These are phyloP conservation scores for Andrena trimmerana DNA, from an alignment of 2,888 invertebrate genomes.

Conservation along the genomic window DNA sequence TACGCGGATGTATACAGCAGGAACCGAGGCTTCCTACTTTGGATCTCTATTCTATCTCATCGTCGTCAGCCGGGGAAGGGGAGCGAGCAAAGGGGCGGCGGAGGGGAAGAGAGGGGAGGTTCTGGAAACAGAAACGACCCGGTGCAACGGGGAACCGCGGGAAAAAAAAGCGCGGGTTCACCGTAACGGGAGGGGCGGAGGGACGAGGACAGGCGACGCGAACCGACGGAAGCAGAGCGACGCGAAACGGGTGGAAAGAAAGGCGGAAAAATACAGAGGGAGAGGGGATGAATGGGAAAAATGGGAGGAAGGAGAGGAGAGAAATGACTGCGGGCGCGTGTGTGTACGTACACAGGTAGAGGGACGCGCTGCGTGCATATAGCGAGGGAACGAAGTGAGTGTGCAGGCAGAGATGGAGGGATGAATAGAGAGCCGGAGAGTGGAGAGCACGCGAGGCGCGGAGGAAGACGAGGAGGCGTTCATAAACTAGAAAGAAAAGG, in stretches of 20 bases:
- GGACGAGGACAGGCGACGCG: not conserved
- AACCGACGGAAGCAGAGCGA: conserved; percentile 15
- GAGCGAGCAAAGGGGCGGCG: too few species aligned
- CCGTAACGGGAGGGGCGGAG: conserved; percentile 20
- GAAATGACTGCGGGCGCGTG: not conserved
- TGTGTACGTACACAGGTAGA: not conserved
- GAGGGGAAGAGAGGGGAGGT: not conserved
- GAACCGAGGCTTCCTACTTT: conserved; percentile 53
- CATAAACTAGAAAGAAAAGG: conserved; percentile 45
- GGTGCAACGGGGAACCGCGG: conserved; percentile 32
- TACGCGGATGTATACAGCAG: conserved; percentile 65
- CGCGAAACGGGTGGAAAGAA: conserved; percentile 9
- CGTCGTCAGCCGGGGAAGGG: conserved; percentile 31
- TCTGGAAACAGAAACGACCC: conserved; percentile 58
- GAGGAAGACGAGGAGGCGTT: conserved; percentile 41
- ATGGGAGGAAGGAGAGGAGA: conserved; percentile 7
- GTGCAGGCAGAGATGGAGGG: conserved; percentile 43
- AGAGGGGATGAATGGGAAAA: conserved; percentile 21
- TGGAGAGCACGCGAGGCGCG: conserved; percentile 52
- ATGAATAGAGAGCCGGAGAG: conserved; percentile 43
- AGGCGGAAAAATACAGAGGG: conserved; percentile 2
- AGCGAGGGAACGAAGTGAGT: conserved; percentile 18
- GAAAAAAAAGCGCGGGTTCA: conserved; percentile 9
- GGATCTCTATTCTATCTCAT: conserved; percentile 53
- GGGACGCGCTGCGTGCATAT: not conserved